Evolutionary conservation across 2,888 invertebrate species (phyloP), one percentile per base, ranked within the genome.

Genomic region (Spilarctia lutea): DNA sequence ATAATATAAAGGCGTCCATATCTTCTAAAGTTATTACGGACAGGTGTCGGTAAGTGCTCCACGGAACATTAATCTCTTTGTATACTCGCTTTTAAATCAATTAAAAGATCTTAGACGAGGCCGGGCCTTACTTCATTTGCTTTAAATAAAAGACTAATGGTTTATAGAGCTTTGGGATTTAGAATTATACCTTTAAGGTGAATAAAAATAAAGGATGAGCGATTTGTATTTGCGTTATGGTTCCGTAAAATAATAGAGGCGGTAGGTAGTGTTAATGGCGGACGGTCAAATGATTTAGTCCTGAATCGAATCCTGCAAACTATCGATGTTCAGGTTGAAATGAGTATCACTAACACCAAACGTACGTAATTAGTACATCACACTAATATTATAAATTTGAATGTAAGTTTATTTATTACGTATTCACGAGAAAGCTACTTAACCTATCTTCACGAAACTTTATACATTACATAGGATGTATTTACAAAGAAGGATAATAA

Each of bases 21-120:
- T 75, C 71, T 71, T 35, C 18, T 7, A 71, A 83, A 73, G 65
- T 65, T 68, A 74, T 77, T 72, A 77, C 39, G 42, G 39, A 20
- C 83, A 84, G 83, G 79, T 84, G 77, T 75, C 35, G 33, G 30
- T 71, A 72, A 74, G 73, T 30, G 67, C 56, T 63, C 65, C 63
- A 79, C 79, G 68, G 66, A 56, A 78, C 83, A 84, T 84, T 82
- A 81, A 74, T 73, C 73, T 77, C 77, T 74, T 83, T 84, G 77
- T 79, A 72, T 39, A 33, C 48, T 48, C 27, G 63, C 45, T n/a
- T 52, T 68, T n/a, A 60, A 68, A 72, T 27, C 78, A 80, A 82
- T 83, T 79, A 83, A 11, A 65, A 63, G 72, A 69, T 42, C 48
- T 45, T 33, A 56, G 39, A 42, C 42, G 65, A 45, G 35, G 39